phyloP scores from a whole-genome alignment of 2,113 vertebrate species.

The Syngnathoides biaculeatus region DNA sequence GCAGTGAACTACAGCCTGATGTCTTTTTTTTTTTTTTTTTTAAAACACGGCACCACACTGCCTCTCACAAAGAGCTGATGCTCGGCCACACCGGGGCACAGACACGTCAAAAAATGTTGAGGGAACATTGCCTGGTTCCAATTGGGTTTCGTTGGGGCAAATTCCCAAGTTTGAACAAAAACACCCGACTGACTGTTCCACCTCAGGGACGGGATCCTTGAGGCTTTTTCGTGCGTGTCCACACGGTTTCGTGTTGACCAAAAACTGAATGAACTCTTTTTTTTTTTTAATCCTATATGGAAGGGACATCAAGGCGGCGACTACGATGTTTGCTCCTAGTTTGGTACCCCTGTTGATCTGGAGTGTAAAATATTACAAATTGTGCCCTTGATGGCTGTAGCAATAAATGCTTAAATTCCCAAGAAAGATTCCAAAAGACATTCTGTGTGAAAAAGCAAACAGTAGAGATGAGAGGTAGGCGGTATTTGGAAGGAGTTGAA shows the following conservation, averaged over 20 bases:
- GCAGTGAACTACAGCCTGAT: too few species aligned
- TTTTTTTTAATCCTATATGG: background rate
- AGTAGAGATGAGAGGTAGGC: constrained; percentile 39
- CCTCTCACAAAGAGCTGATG: too few species aligned
- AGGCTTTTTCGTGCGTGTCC: too few species aligned
- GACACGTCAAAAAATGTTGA: too few species aligned
- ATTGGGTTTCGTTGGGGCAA: too few species aligned
- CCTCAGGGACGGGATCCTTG: too few species aligned
- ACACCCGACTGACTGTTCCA: too few species aligned
- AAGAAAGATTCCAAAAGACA: background rate
- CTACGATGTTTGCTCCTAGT: background rate
- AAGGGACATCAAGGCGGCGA: background rate
- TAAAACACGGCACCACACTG: too few species aligned
- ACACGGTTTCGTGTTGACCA: too few species aligned
- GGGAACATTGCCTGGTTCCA: background rate
- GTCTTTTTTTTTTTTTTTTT: too few species aligned
- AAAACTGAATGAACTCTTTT: background rate
- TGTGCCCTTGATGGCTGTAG: background rate
- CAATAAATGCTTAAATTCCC: background rate
- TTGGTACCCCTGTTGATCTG: background rate
- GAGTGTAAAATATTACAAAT: background rate
- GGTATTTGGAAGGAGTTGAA: constrained; percentile 18
- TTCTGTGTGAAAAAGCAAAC: background rate
- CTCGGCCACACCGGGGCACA: too few species aligned
- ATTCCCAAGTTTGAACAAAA: too few species aligned